These are phyloP conservation scores for Ryuthela nishihirai DNA, from an alignment of 2,888 invertebrate genomes.

Conservation along the genomic window DNA sequence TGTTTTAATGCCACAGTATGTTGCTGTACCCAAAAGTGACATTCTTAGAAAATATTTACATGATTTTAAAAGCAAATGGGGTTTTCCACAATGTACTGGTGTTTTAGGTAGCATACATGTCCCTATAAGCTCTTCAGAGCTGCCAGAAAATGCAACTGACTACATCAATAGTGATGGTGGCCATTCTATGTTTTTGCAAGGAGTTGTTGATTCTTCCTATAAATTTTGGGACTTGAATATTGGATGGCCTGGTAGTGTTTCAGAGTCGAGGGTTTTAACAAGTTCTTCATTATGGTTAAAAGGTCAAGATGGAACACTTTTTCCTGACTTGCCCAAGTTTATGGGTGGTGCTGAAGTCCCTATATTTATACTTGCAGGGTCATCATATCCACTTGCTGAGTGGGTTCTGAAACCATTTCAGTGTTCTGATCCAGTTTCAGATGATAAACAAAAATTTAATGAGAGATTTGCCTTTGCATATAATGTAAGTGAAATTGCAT, in stretches of 20 bases:
- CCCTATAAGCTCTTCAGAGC: constrained; percentile 6
- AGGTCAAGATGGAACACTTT: constrained; percentile 18
- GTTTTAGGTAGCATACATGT: constrained; percentile 15
- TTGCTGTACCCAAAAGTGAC: constrained; percentile 1
- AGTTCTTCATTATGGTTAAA: constrained; percentile 13
- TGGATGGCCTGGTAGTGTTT: constrained; percentile 21
- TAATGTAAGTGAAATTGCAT: constrained; percentile 21
- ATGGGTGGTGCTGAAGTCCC: constrained; percentile 4
- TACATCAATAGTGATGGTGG: constrained; percentile 7
- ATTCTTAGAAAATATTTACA: background rate
- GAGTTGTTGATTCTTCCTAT: constrained; percentile 17
- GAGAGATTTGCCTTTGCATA: constrained; percentile 22
- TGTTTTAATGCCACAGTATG: constrained; percentile 18
- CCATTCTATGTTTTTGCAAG: constrained; percentile 18
- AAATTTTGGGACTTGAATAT: constrained; percentile 17
- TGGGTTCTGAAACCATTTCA: constrained; percentile 13
- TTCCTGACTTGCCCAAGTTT: constrained; percentile 2
- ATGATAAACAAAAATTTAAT: constrained; percentile 11
- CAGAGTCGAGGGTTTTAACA: constrained; percentile 18
- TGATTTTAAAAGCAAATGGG: constrained; percentile 18
- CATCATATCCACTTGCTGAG: constrained; percentile 16
- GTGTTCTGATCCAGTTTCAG: constrained; percentile 5
- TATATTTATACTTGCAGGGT: constrained; percentile 16
- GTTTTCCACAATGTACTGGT: constrained; percentile 16
- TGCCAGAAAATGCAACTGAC: constrained; percentile 16